These are phyloP conservation scores for Polyploca ridens DNA, from an alignment of 2,888 invertebrate genomes.

Conservation along the genomic window DNA sequence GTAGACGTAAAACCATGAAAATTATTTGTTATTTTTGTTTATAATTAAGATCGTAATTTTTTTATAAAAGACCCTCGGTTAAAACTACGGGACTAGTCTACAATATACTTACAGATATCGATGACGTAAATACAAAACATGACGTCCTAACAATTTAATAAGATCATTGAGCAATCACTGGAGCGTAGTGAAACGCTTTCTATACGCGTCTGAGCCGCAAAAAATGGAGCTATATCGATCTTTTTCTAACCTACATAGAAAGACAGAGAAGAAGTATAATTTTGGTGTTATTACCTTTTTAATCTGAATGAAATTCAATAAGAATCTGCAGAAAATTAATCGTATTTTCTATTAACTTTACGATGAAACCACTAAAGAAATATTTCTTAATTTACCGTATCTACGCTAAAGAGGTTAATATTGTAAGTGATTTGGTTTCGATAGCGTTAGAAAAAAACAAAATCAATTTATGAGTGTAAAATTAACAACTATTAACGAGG, in stretches of 20 bases:
- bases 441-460: neutral
- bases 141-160: slow-evolving; percentile 47
- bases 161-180: slow-evolving; percentile 50
- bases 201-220: slow-evolving; percentile 43
- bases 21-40: no score
- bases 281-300: neutral
- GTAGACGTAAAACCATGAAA: no score
- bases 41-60: no score
- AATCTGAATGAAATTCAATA: neutral
- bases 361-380: neutral
- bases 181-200: slow-evolving; percentile 63
- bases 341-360: neutral
- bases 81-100: slow-evolving; percentile 12
- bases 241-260: neutral
- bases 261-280: neutral
- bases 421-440: neutral
- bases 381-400: neutral
- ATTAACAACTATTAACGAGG: neutral
- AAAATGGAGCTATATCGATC: slow-evolving; percentile 15
- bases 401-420: neutral
- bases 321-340: neutral
- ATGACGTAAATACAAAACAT: slow-evolving; percentile 27
- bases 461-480: neutral
- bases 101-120: slow-evolving; percentile 9
- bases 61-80: neutral